Evolutionary conservation across 2,113 vertebrate genomes (phyloP).

Genomic region (Protobothrops flavoviridis): DNA sequence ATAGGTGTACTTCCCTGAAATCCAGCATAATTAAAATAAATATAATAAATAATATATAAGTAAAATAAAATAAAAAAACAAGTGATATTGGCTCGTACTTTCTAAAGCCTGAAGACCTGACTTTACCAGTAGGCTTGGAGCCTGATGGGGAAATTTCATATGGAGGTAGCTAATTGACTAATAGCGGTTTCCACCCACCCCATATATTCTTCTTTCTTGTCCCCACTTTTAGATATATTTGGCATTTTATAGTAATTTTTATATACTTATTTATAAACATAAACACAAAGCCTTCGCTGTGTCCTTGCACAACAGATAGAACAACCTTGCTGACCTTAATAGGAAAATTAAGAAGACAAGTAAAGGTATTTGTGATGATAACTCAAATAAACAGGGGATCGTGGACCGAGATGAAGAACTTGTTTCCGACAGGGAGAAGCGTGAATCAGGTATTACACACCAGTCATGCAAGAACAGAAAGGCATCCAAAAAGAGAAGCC

Average conservation of each 20-base stretch:
- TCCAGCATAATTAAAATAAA: background rate
- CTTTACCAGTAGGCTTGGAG: background rate
- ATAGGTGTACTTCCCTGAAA: background rate
- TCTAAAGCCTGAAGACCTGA: background rate
- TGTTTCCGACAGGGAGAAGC: no score
- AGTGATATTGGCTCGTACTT: background rate
- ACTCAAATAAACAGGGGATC: no score
- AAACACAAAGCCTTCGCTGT: no score
- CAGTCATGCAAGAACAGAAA: no score
- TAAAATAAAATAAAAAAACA: background rate
- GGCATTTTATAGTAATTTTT: background rate
- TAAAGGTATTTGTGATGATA: no score
- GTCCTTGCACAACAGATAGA: no score
- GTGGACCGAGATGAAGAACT: no score
- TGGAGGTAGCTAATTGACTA: background rate
- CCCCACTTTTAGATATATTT: background rate
- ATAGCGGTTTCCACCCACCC: background rate
- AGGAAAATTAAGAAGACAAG: no score
- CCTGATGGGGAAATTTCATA: background rate
- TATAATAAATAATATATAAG: background rate
- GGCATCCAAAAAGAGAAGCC: no score
- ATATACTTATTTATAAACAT: background rate
- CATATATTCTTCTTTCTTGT: background rate
- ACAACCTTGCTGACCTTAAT: no score
- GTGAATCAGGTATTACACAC: no score